These are phyloP conservation scores for Aromia moschata DNA, from an alignment of 2,888 invertebrate species.

Conservation along the genomic window DNA sequence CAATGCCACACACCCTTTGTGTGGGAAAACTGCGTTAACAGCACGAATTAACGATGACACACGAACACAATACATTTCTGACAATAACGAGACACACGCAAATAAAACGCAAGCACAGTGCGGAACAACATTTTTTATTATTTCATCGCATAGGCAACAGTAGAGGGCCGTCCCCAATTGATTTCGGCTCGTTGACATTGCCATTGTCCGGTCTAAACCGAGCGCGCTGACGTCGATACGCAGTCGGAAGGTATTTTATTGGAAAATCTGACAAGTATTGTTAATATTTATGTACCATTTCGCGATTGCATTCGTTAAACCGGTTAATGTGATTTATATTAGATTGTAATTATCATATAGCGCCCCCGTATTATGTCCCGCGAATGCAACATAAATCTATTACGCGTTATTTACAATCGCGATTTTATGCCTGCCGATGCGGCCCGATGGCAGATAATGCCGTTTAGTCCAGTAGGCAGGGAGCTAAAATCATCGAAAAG, in stretches of 20 bases:
- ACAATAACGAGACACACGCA: too few relatives aligned
- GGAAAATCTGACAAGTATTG: constrained; percentile 54
- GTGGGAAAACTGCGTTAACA: too few relatives aligned
- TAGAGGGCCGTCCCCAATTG: constrained; percentile 9
- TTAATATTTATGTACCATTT: constrained; percentile 53
- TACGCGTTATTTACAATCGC: constrained; percentile 32
- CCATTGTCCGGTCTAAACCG: constrained; percentile 41
- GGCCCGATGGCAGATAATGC: background rate
- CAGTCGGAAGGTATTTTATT: constrained; percentile 44
- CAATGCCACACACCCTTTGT: too few relatives aligned
- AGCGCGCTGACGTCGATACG: constrained; percentile 39
- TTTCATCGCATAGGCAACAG: constrained; percentile 1
- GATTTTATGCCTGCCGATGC: constrained; percentile 25
- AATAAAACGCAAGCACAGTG: too few relatives aligned
- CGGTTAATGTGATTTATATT: constrained; percentile 53
- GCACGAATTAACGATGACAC: too few relatives aligned
- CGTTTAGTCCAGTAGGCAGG: too few relatives aligned
- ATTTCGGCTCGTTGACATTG: constrained; percentile 43
- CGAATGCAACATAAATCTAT: constrained; percentile 40
- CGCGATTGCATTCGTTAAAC: constrained; percentile 51
- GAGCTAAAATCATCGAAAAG: too few relatives aligned
- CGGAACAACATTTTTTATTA: too few relatives aligned
- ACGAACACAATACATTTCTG: too few relatives aligned
- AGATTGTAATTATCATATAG: constrained; percentile 52
- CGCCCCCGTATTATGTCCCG: constrained; percentile 36